These are phyloP conservation scores for Austrolebias charrua DNA, from an alignment of 2,797 vertebrate genomes.

Conservation along the genomic window DNA sequence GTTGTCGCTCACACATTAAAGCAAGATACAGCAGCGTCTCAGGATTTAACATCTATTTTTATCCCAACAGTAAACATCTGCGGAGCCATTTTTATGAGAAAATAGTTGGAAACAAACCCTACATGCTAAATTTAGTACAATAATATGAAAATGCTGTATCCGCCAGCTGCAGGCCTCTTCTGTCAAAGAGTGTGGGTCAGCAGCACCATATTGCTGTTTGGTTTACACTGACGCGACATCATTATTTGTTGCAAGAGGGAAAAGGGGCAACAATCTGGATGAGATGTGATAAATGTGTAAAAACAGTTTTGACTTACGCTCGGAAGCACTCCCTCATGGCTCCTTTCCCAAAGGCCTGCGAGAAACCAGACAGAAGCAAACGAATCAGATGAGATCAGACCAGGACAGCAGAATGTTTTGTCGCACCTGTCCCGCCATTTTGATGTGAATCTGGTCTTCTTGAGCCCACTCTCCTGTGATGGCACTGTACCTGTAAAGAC, in stretches of 20 bases:
- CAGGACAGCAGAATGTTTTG: neutral
- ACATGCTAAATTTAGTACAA: neutral
- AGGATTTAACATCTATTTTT: neutral
- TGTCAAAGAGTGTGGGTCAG: conserved; percentile 38
- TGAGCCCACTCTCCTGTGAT: conserved; percentile 89
- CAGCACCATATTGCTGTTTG: no score
- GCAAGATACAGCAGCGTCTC: neutral
- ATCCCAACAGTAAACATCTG: conserved; percentile 10
- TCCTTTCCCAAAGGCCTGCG: conserved; percentile 92
- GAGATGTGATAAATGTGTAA: conserved; percentile 13
- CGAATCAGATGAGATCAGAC: no score
- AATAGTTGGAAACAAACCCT: conserved; percentile 3
- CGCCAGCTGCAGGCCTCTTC: neutral
- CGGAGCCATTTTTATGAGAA: neutral
- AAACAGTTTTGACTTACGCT: conserved; percentile 83
- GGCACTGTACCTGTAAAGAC: conserved; percentile 88
- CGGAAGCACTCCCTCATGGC: conserved; percentile 98
- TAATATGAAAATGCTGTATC: conserved; percentile 1
- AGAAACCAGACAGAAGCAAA: no score
- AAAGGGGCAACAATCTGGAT: conserved; percentile 18
- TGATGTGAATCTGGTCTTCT: conserved; percentile 91
- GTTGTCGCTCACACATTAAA: neutral
- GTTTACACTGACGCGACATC: conserved; percentile 19
- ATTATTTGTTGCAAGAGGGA: neutral
- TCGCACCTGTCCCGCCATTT: conserved; percentile 91